Conservation (phyloP, 1,140 invertebrate species). For the Antheraea pernyi region DNA sequence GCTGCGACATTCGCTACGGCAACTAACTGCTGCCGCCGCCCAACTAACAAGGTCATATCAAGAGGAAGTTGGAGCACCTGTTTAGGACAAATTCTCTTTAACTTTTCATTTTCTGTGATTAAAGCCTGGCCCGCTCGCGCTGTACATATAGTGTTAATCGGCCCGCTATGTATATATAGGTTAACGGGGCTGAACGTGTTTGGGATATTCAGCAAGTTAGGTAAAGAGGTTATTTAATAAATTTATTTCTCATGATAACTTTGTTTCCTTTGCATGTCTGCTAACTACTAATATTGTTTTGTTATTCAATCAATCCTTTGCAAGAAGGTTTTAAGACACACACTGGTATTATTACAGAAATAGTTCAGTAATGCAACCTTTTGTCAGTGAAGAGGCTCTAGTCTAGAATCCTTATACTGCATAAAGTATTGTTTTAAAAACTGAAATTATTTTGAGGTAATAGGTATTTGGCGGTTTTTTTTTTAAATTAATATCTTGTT, state of each 20-base stretch:
- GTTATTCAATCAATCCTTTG: background rate
- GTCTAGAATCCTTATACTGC: too few species aligned
- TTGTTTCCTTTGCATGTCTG: slow-evolving; percentile 47
- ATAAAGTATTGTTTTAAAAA: too few species aligned
- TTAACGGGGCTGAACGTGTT: slow-evolving; percentile 67
- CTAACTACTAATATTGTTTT: background rate
- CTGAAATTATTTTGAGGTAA: too few species aligned
- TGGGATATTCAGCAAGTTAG: slow-evolving; percentile 73
- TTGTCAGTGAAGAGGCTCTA: too few species aligned
- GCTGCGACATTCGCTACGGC: slow-evolving; percentile 88
- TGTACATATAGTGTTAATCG: slow-evolving; percentile 72
- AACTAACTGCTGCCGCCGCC: slow-evolving; percentile 90
- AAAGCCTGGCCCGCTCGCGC: slow-evolving; percentile 58
- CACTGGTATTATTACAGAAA: too few species aligned
- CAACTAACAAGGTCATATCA: slow-evolving; percentile 93
- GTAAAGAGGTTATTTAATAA: slow-evolving; percentile 72
- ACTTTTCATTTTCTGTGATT: slow-evolving; percentile 54
- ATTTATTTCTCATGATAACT: slow-evolving; percentile 64
- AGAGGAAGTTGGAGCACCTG: slow-evolving; percentile 87
- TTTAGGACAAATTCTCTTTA: slow-evolving; percentile 46
- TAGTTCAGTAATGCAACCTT: too few species aligned
- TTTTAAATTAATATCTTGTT: too few species aligned
- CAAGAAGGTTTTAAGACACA: too few species aligned
- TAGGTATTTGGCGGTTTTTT: too few species aligned
- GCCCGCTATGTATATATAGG: slow-evolving; percentile 72